Percentiles rank a stretch among this genome's conserved stretches.
Conservation (phyloP, 2,888 invertebrate genomes). For the Phengaris alcon region DNA sequence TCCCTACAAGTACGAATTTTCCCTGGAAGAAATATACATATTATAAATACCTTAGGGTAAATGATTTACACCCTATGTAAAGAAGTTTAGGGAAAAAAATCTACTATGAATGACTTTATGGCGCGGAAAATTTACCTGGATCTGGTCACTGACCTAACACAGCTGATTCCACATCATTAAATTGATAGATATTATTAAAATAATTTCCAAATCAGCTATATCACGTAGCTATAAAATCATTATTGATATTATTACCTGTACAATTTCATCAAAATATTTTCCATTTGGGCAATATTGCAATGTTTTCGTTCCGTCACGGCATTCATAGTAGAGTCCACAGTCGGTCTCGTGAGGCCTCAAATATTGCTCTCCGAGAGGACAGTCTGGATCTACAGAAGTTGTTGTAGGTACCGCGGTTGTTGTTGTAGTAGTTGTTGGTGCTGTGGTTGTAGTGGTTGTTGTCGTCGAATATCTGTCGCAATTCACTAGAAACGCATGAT, state of each 20-base stretch:
- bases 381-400: slow-evolving; percentile 27
- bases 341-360: slow-evolving; percentile 50
- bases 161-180: too few species aligned
- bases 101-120: too few species aligned
- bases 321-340: slow-evolving; percentile 54
- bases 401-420: slow-evolving; percentile 23
- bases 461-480: slow-evolving; percentile 30
- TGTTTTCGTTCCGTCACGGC: slow-evolving; percentile 47
- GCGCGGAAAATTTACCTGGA: too few species aligned
- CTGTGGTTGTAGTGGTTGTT: slow-evolving; percentile 32
- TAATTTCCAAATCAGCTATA: too few species aligned
- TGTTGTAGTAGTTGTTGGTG: slow-evolving; percentile 25
- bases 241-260: slow-evolving; percentile 43
- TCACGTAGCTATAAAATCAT: neutral
- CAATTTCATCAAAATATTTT: slow-evolving; percentile 45
- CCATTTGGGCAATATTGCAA: slow-evolving; percentile 46
- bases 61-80: too few species aligned
- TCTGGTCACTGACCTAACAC: too few species aligned
- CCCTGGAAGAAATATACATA: too few species aligned
- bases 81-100: too few species aligned
- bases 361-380: slow-evolving; percentile 37
- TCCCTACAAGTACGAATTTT: too few species aligned
- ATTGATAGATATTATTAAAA: too few species aligned
- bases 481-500: slow-evolving; percentile 30
- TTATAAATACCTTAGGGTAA: too few species aligned